A percentile compares a stretch with the other conserved stretches of the same genome.
Conservation (phyloP, 2,113 vertebrate genomes). For the Sakesphorus luctuosus region DNA sequence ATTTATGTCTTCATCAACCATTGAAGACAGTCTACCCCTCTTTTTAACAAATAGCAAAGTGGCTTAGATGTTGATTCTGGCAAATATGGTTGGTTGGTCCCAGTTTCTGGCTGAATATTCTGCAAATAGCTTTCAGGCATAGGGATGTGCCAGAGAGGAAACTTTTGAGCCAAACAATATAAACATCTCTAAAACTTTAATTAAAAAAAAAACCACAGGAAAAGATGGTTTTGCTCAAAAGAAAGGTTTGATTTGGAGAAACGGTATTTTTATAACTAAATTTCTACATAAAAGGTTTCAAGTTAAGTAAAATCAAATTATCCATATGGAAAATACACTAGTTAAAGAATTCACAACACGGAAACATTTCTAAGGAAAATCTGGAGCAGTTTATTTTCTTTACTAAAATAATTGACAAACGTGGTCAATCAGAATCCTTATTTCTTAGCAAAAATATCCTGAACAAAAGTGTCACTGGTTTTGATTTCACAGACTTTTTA, state of each 20-base stretch:
- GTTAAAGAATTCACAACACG: not conserved
- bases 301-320: not conserved
- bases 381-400: not conserved
- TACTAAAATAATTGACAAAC: not conserved
- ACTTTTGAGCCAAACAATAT: not conserved
- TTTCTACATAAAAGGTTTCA: not conserved
- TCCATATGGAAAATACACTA: not conserved
- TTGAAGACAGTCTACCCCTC: not conserved
- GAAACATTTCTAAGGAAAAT: not conserved
- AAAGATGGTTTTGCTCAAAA: not conserved
- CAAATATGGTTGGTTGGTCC: not conserved
- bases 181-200: not conserved
- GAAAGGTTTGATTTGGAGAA: not conserved
- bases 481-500: conserved; percentile 20
- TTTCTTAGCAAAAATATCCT: not conserved
- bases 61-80: not conserved
- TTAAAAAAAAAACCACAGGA: not conserved
- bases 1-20: not conserved
- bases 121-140: not conserved
- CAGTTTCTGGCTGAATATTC: conserved; percentile 4
- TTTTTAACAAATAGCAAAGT: not conserved
- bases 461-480: not conserved
- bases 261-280: not conserved
- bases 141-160: not conserved
- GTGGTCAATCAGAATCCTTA: not conserved